Evolutionary conservation across 1,140 invertebrate species (phyloP), one percentile per base, ranked within the genome.

Genomic region (Zophobas morio): DNA sequence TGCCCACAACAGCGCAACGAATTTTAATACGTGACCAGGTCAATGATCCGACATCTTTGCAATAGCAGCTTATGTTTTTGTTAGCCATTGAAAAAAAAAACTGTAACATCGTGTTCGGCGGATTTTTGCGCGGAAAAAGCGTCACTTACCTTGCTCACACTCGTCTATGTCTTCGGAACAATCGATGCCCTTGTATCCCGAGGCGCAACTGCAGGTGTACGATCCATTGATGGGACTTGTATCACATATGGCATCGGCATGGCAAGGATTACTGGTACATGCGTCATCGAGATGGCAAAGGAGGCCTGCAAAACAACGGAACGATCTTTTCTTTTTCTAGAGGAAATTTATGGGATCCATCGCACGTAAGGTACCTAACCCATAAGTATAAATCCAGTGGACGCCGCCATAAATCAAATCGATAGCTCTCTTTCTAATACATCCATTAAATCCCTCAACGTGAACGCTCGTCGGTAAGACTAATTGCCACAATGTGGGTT

Each of bases 231-330:
- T 96, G 5, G 97, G 97, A 79, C 95, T 98, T 0, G 97, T 99
- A 85, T 98, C 96, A 84, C 98, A 99, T 79, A 95, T 95, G 2
- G 97, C 96, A 77, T 96, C 96, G 0, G 93, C 92, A 82, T 98
- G 96, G 85, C 98, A 99, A 0, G 98, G 98, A 88, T 96, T 97
- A n/a, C 95, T 96, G 0, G 95, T 95, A 86, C 98, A 99, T 0
- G 97, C 96, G 85, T 99, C 97, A 76, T 99, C 96, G 86, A 99
- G 88, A 85, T 99, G 98, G 82, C 98, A 99, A 0, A 98, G 89
- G 6, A 98, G 87, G 83, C 95, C 95, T 94, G 85, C 75, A 82
- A 85, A 79, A 76, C 66, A 75, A 74, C 8, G 54, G 8, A 70
- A 51, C 20, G 20, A 20, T 20, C 20, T 20, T 20, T 20, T 20